Evolutionary conservation across 1,140 invertebrate genomes (phyloP).

Genomic region (Sitodiplosis mosellana): DNA sequence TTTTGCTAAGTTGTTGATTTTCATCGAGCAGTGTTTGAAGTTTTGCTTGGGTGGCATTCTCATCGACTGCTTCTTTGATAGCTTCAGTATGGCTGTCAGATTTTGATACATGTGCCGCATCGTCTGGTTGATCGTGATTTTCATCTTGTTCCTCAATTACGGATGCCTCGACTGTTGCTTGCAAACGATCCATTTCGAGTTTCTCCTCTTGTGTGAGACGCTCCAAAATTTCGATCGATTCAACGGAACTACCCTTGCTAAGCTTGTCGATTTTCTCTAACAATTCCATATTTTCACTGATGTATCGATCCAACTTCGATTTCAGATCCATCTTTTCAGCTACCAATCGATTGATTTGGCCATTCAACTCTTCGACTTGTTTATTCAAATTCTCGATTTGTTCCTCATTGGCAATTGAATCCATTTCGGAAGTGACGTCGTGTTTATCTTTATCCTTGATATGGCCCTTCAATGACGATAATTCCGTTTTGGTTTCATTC

Average conservation of each 20-base stretch:
- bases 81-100: slow-evolving; percentile 28
- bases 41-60: slow-evolving; percentile 37
- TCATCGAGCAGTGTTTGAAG: slow-evolving; percentile 44
- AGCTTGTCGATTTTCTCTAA: slow-evolving; percentile 45
- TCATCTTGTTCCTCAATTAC: neutral
- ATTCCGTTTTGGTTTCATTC: slow-evolving; percentile 9
- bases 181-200: slow-evolving; percentile 33
- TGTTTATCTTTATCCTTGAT: slow-evolving; percentile 4
- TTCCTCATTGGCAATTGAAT: slow-evolving; percentile 29
- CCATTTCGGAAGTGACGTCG: slow-evolving; percentile 45
- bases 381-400: slow-evolving; percentile 30
- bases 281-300: slow-evolving; percentile 45
- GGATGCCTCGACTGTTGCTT: slow-evolving; percentile 18
- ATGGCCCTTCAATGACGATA: slow-evolving; percentile 8
- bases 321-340: slow-evolving; percentile 35
- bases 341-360: slow-evolving; percentile 31
- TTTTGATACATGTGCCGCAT: slow-evolving; percentile 4
- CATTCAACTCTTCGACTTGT: slow-evolving; percentile 31
- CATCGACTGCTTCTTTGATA: slow-evolving; percentile 30
- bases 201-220: slow-evolving; percentile 42
- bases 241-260: slow-evolving; percentile 42
- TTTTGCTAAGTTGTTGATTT: slow-evolving; percentile 44
- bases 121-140: slow-evolving; percentile 7
- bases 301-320: slow-evolving; percentile 37
- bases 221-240: slow-evolving; percentile 49